Base-by-base conservation (phyloP, 2,113 vertebrate genomes). In the Salminus brasiliensis region DNA sequence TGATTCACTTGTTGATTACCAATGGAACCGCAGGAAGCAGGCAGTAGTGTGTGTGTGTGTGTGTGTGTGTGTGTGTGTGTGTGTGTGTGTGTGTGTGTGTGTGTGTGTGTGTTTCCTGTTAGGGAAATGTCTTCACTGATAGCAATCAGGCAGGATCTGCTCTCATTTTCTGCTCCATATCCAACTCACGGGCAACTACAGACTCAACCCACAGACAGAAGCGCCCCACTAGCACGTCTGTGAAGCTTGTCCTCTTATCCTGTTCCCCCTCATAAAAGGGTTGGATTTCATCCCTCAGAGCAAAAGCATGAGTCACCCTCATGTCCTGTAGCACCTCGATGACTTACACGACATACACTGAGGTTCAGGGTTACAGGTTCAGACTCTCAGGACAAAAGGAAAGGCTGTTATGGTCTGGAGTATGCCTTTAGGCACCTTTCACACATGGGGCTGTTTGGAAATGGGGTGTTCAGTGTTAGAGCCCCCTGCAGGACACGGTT, bases 41-140 rank as follows among this genome's bases (percentile, higher is more conserved):
- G 41, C 71, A 23, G 68, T 45, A 29, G 23, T 52, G 25, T 78
- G 78, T 57, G 82, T 78, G 60, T 47, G 36, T 39, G 53, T 15
- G 34, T 30, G 45, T 66, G 53, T 15, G 34, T 30, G 60, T 47
- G 36, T 39, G 23, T 52, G 25, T 78, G 78, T 57, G 82, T 78
- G 60, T 47, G 36, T 39, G 53, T 15, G 34, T 30, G 45, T 66
- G 60, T 47, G 36, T 39, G 23, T 52, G 25, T 78, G 78, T 57
- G 82, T 78, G 60, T 47, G 36, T 39, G 53, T 15, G 34, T 30
- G 45, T 66, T 84, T 85, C 82, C 86, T 81, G 60, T 55, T 47
- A 81, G 39, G 84, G 45, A 83, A 87, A 74, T 36, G 27, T 80
- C 72, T 83, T 39, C 9, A 0, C n/a, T 9, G 76, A 72, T 70